Percentiles rank a stretch among this genome's conserved stretches.
Evolutionary conservation across 2,113 vertebrate genomes (phyloP).

Genomic region (Hymenochirus boettgeri): DNA sequence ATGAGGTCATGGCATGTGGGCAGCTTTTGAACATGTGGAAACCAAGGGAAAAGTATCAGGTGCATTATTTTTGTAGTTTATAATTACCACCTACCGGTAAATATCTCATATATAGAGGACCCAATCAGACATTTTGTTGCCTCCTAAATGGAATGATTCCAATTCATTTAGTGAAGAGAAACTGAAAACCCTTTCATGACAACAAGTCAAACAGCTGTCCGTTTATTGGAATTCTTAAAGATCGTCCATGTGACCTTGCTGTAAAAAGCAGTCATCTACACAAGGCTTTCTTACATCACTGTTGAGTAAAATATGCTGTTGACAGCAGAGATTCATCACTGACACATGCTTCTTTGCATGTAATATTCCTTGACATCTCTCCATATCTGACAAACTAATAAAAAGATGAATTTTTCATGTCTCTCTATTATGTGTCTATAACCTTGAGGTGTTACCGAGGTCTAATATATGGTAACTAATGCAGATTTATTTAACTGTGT

Average conservation of each 20-base stretch:
- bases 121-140: not conserved
- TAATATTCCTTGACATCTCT: constrained; percentile 5
- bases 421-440: not conserved
- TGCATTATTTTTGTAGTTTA: no score
- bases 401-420: not conserved
- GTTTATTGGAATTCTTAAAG: constrained; percentile 8
- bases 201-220: constrained; percentile 20
- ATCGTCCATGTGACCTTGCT: constrained; percentile 27
- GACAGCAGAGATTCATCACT: constrained; percentile 15
- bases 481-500: no score
- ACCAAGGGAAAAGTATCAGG: no score
- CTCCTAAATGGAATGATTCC: not conserved
- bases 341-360: not conserved
- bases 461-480: not conserved
- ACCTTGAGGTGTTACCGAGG: not conserved
- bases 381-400: constrained; percentile 14
- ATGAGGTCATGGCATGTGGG: no score
- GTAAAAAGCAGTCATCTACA: constrained; percentile 17
- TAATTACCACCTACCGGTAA: no score
- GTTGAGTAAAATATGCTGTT: constrained; percentile 2
- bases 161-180: no score
- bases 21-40: no score
- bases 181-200: not conserved
- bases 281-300: not conserved
- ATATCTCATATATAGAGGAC: no score